Evolutionary conservation across 2,888 invertebrate species (phyloP).

Genomic region (Scaptomyza cyrtandrae): DNA sequence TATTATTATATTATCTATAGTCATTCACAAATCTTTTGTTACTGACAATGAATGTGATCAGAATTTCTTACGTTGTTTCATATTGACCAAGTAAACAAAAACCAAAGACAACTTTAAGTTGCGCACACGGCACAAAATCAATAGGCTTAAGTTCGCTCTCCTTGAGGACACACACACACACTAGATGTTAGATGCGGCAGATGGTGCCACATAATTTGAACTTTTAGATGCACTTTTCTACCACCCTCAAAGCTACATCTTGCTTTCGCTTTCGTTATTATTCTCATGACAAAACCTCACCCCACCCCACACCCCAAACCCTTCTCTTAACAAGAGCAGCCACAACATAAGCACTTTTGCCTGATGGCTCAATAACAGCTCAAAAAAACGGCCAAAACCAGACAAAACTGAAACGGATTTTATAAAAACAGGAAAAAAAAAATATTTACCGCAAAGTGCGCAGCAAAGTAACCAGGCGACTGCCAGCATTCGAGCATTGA

Average conservation of each 20-base stretch:
- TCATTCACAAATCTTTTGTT: not conserved
- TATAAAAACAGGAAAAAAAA: constrained; percentile 19
- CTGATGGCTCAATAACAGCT: constrained; percentile 37
- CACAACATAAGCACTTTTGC: constrained; percentile 30
- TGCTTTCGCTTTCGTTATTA: not conserved
- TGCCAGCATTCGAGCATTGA: constrained; percentile 28
- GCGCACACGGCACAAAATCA: constrained; percentile 26
- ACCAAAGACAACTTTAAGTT: constrained; percentile 14
- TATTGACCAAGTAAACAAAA: not conserved
- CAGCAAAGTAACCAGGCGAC: constrained; percentile 36
- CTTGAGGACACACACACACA: not conserved
- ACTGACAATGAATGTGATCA: not conserved
- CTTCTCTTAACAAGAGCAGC: constrained; percentile 1
- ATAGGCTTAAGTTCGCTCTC: constrained; percentile 20
- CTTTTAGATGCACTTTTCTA: constrained; percentile 28
- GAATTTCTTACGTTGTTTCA: constrained; percentile 5
- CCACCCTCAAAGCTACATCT: not conserved
- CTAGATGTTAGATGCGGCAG: constrained; percentile 17
- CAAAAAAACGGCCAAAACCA: constrained; percentile 22
- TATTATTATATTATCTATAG: not conserved
- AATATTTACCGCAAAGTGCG: constrained; percentile 46
- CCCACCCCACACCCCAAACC: too few relatives aligned
- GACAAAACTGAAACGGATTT: constrained; percentile 8
- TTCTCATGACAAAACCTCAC: not conserved
- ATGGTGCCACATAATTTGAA: constrained; percentile 27